Percentiles rank a stretch among this genome's conserved stretches.
These are phyloP conservation scores for Isurus oxyrinchus DNA, from an alignment of 2,113 vertebrate genomes.

Conservation along the genomic window DNA sequence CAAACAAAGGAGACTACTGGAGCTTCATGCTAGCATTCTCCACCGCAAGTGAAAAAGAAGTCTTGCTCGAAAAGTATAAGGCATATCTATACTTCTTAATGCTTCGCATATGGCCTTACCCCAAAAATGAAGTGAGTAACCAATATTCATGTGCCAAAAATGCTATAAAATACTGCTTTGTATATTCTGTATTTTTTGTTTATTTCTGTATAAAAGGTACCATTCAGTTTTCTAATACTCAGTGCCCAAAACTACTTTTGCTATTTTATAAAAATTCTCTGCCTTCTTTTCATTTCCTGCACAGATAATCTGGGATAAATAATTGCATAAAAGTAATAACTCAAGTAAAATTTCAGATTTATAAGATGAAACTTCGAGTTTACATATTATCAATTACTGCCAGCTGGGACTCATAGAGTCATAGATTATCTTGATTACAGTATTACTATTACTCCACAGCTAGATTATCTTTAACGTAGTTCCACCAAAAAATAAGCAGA, in stretches of 20 bases:
- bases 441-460: neutral
- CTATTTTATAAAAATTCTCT: neutral
- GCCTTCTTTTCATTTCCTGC: conserved; percentile 27
- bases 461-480: neutral
- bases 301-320: conserved; percentile 17
- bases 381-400: neutral
- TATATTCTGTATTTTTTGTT: conserved; percentile 16
- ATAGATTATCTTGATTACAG: neutral
- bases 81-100: neutral
- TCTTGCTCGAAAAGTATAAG: neutral
- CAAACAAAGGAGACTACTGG: neutral
- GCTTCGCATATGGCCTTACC: neutral
- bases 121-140: conserved; percentile 2
- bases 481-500: neutral
- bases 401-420: neutral
- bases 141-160: neutral
- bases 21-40: neutral
- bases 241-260: neutral
- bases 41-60: neutral
- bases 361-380: neutral
- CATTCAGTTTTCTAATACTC: neutral
- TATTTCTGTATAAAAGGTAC: conserved; percentile 31
- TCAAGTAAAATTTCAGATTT: conserved; percentile 4
- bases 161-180: neutral
- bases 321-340: conserved; percentile 20